phyloP scores from a whole-genome alignment of 2,113 vertebrate species.

The Mixornis gularis region DNA sequence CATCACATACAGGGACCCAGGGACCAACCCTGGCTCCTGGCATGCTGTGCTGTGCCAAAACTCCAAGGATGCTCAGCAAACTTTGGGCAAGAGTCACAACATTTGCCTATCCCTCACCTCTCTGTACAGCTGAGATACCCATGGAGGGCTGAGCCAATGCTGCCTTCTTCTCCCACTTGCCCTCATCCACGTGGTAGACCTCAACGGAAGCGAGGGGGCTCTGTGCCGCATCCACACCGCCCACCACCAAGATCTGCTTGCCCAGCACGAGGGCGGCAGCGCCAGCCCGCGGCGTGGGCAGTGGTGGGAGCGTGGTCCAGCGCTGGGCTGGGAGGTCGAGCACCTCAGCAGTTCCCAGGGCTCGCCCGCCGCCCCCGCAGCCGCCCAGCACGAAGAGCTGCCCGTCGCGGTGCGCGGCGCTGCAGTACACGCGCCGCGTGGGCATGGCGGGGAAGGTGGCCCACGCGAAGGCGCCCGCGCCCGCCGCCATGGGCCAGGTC shows the following conservation, averaged over 20 bases:
- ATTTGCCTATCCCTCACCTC: conserved; percentile 77
- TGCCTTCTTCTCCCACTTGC: conserved; percentile 89
- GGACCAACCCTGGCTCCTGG: not conserved
- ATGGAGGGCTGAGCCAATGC: conserved; percentile 89
- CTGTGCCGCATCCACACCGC: conserved; percentile 89
- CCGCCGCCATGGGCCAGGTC: conserved; percentile 33
- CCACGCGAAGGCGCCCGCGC: conserved; percentile 84
- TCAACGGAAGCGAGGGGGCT: conserved; percentile 90
- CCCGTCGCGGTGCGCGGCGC: conserved; percentile 80
- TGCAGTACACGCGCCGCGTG: conserved; percentile 88
- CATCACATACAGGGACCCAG: not conserved
- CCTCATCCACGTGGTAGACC: conserved; percentile 87
- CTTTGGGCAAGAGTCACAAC: not conserved
- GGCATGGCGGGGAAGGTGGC: conserved; percentile 89
- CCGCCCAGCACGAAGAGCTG: conserved; percentile 91
- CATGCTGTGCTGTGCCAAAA: not conserved
- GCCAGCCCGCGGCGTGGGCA: conserved; percentile 86
- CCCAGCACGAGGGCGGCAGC: conserved; percentile 80
- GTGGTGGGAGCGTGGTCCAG: conserved; percentile 81
- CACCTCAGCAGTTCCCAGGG: conserved; percentile 83
- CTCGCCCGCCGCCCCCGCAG: conserved; percentile 83
- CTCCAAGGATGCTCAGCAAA: not conserved
- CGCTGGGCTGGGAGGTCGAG: conserved; percentile 84
- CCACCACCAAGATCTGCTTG: conserved; percentile 88
- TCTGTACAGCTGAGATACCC: conserved; percentile 89